Conservation (phyloP, 1,140 invertebrate species). For the Magallana ariakensis region DNA sequence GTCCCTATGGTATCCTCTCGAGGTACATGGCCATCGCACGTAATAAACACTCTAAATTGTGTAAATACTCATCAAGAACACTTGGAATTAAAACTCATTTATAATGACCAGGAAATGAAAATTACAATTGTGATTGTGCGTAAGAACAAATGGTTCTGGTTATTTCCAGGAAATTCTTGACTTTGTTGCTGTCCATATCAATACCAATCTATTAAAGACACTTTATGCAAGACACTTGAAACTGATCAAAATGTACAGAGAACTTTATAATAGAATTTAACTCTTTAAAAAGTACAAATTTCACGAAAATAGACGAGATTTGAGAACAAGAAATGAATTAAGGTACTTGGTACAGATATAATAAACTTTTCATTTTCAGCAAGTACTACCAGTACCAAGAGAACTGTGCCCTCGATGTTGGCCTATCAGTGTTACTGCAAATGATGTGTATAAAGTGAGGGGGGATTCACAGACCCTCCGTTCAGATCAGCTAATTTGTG, state of each 20-base stretch:
- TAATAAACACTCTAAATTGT: constrained; percentile 18
- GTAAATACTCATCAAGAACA: neutral
- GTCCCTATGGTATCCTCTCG: constrained; percentile 6
- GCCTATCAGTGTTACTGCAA: constrained; percentile 22
- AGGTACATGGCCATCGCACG: neutral
- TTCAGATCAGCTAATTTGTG: constrained; percentile 33
- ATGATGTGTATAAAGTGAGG: constrained; percentile 25
- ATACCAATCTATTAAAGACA: constrained; percentile 28
- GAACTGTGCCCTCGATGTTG: neutral
- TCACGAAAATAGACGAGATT: neutral
- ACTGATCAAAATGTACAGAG: neutral
- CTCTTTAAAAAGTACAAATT: neutral
- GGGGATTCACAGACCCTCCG: constrained; percentile 12
- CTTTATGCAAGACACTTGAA: constrained; percentile 8
- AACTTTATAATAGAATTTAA: neutral
- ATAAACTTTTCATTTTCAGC: neutral
- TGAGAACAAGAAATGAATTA: no score
- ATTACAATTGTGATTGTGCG: constrained; percentile 19
- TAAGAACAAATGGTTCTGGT: constrained; percentile 8
- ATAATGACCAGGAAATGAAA: constrained; percentile 36
- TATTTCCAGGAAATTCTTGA: constrained; percentile 38
- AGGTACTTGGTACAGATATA: neutral
- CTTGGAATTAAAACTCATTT: constrained; percentile 34
- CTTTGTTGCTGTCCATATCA: constrained; percentile 30
- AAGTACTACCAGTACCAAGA: neutral